Conservation (phyloP, 2,888 invertebrate genomes). For the Folsomia candida region DNA sequence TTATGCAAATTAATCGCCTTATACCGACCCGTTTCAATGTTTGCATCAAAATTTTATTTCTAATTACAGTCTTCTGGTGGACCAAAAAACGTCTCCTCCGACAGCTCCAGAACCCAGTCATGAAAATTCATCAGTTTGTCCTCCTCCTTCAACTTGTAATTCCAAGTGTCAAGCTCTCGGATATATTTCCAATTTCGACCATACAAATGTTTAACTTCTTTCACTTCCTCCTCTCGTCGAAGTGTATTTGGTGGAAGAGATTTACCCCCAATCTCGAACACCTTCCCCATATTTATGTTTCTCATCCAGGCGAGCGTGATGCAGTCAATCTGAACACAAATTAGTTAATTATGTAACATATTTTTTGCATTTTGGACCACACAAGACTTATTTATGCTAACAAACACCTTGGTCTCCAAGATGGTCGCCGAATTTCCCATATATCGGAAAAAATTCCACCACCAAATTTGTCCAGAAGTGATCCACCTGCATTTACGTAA, state of each 20-base stretch:
- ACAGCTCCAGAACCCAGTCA: not conserved
- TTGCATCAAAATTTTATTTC: too few species aligned
- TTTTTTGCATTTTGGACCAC: not conserved
- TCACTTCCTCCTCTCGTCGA: not conserved
- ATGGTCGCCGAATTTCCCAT: conserved; percentile 4
- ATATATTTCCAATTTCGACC: conserved; percentile 1
- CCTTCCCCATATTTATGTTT: not conserved
- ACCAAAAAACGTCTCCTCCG: not conserved
- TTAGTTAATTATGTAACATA: not conserved
- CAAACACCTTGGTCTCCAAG: not conserved
- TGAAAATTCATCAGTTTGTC: not conserved
- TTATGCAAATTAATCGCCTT: not conserved
- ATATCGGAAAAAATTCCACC: conserved; percentile 9
- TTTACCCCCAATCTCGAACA: not conserved
- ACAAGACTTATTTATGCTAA: not conserved
- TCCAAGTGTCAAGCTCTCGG: not conserved
- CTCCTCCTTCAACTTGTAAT: not conserved
- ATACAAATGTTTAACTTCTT: not conserved
- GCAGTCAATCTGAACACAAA: conserved; percentile 6
- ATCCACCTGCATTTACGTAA: too few species aligned
- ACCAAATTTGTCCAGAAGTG: not conserved
- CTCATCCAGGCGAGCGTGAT: conserved; percentile 15
- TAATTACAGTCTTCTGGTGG: not conserved
- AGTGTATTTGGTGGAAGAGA: not conserved
- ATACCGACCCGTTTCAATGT: too few species aligned